A percentile compares a stretch with the other conserved stretches of the same genome.
These are phyloP conservation scores for Diogma glabrata DNA, from an alignment of 2,888 invertebrate genomes.

Conservation along the genomic window DNA sequence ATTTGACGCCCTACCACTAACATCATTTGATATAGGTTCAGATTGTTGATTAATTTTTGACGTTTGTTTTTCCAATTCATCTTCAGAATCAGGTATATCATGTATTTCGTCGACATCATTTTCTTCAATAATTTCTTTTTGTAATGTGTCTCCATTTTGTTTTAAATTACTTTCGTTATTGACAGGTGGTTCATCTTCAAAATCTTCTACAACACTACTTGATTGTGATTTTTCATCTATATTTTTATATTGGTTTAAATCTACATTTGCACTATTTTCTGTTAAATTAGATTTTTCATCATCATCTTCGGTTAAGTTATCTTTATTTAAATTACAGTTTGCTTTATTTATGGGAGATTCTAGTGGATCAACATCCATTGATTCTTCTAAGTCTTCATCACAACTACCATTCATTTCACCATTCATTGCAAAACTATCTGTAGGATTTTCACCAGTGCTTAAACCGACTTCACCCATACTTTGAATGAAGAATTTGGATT, in stretches of 20 bases:
- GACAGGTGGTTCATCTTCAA: constrained; percentile 23
- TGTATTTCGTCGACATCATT: constrained; percentile 16
- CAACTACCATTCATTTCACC: constrained; percentile 26
- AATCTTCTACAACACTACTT: constrained; percentile 19
- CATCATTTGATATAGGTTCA: constrained; percentile 16
- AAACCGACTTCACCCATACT: constrained; percentile 24
- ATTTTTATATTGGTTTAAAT: too few species aligned
- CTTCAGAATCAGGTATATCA: constrained; percentile 19
- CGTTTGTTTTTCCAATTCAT: constrained; percentile 13
- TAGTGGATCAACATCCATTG: constrained; percentile 21
- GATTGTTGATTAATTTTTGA: constrained; percentile 8
- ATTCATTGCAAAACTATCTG: constrained; percentile 25
- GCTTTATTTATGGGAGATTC: constrained; percentile 13
- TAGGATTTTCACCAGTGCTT: constrained; percentile 23
- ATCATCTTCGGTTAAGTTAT: background rate
- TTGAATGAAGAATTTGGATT: too few species aligned
- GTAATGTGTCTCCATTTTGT: background rate
- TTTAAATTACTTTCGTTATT: constrained; percentile 22
- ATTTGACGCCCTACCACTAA: constrained; percentile 14
- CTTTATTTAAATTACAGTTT: constrained; percentile 1
- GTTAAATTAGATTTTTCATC: constrained; percentile 1
- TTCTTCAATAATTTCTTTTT: constrained; percentile 2
- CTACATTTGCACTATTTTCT: constrained; percentile 5
- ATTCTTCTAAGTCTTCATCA: constrained; percentile 19
- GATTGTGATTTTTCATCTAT: constrained; percentile 15